Percentiles rank a stretch among this genome's conserved stretches.
Evolutionary conservation across 2,888 invertebrate genomes (phyloP).

Genomic region (Scaptomyza parva): DNA sequence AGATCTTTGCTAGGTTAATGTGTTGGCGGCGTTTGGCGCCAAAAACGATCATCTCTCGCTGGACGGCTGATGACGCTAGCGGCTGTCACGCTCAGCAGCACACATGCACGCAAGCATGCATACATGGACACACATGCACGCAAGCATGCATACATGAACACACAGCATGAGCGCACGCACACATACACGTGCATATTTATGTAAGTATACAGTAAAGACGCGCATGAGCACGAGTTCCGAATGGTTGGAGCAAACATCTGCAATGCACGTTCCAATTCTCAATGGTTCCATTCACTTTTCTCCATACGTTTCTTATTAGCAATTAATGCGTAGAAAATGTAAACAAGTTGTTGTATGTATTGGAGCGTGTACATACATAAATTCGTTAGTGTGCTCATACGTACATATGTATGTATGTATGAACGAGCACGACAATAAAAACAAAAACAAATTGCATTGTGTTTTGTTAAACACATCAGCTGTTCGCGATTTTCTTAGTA

Average conservation of each 20-base stretch:
- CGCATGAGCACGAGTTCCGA: conserved; percentile 49
- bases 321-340: conserved; percentile 43
- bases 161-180: conserved; percentile 5
- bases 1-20: conserved; percentile 18
- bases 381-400: conserved; percentile 32
- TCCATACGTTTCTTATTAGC: conserved; percentile 40
- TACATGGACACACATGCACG: background rate
- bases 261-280: conserved; percentile 50
- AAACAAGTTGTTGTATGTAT: conserved; percentile 52
- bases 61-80: conserved; percentile 12
- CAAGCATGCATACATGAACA: background rate
- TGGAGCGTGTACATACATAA: conserved; percentile 11
- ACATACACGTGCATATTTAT: background rate
- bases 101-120: conserved; percentile 10
- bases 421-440: conserved; percentile 24
- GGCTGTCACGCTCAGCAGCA: conserved; percentile 29
- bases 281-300: conserved; percentile 53
- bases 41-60: conserved; percentile 47
- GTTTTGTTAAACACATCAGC: conserved; percentile 38
- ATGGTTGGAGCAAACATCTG: conserved; percentile 42
- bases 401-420: conserved; percentile 7
- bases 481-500: conserved; percentile 35
- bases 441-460: conserved; percentile 36
- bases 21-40: conserved; percentile 46
- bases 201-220: conserved; percentile 28